Percentiles rank a stretch among this genome's conserved stretches.
Conservation (phyloP, 2,888 invertebrate species). For the Teinopalpus imperialis region DNA sequence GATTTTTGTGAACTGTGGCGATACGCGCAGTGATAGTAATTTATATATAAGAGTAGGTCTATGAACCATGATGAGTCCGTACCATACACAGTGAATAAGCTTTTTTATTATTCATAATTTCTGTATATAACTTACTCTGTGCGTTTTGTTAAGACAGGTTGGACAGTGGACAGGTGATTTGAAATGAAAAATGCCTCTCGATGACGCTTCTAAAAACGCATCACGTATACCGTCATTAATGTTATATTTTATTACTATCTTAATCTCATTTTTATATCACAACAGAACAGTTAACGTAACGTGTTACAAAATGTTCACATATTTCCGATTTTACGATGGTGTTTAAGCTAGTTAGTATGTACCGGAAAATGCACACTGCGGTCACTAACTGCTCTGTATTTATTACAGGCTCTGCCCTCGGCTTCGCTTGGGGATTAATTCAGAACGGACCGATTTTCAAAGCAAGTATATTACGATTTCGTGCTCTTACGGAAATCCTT, state of each 20-base stretch:
- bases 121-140: slow-evolving; percentile 2
- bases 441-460: slow-evolving; percentile 19
- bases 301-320: slow-evolving; percentile 7
- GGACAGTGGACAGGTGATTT: neutral
- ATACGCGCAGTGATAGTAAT: too few relatives aligned
- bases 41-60: too few relatives aligned
- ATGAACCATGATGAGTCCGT: too few relatives aligned
- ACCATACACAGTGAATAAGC: too few relatives aligned
- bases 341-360: slow-evolving; percentile 21
- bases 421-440: slow-evolving; percentile 19
- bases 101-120: too few relatives aligned
- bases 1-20: too few relatives aligned
- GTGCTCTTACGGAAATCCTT: slow-evolving; percentile 13
- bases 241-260: slow-evolving; percentile 7
- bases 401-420: slow-evolving; percentile 20
- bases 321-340: slow-evolving; percentile 9
- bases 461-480: slow-evolving; percentile 11
- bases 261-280: slow-evolving; percentile 10
- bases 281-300: neutral
- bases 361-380: slow-evolving; percentile 20
- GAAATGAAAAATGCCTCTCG: neutral
- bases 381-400: slow-evolving; percentile 24
- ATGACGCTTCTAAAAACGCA: slow-evolving; percentile 1
- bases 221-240: neutral
- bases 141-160: neutral